These are phyloP conservation scores for Perizoma flavofasciatum DNA, from an alignment of 2,888 invertebrate genomes.

Conservation along the genomic window DNA sequence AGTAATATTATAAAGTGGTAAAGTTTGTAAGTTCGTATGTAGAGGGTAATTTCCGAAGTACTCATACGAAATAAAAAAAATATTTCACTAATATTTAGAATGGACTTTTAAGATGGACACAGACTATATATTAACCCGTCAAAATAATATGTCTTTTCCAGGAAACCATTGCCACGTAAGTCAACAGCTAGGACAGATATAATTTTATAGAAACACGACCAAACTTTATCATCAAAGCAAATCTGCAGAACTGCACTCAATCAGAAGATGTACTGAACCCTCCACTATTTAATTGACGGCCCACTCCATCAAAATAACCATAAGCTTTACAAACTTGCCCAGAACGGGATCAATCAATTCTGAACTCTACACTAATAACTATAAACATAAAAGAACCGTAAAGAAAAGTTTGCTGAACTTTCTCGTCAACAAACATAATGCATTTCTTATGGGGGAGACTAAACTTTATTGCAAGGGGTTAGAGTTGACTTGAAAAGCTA, in stretches of 20 bases:
- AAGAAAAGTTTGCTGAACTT: constrained; percentile 50
- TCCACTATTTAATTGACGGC: constrained; percentile 78
- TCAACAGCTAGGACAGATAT: neutral
- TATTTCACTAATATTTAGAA: too few species aligned
- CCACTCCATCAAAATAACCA: constrained; percentile 80
- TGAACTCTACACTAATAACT: constrained; percentile 47
- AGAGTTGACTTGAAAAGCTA: constrained; percentile 36
- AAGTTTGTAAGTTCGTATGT: too few species aligned
- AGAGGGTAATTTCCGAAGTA: too few species aligned
- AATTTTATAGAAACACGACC: constrained; percentile 34
- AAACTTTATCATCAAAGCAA: constrained; percentile 55
- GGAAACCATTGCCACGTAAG: too few species aligned
- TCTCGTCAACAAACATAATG: constrained; percentile 48
- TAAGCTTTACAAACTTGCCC: constrained; percentile 54
- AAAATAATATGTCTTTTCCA: too few species aligned
- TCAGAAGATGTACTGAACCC: constrained; percentile 72
- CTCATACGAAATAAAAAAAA: too few species aligned
- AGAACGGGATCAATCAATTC: constrained; percentile 42
- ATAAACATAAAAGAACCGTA: constrained; percentile 45
- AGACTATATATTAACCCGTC: too few species aligned
- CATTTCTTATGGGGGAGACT: constrained; percentile 37
- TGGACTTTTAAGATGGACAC: too few species aligned
- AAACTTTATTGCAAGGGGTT: constrained; percentile 40
- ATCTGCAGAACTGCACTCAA: constrained; percentile 79
- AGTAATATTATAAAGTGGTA: too few species aligned